Evolutionary conservation across 1,140 invertebrate species (phyloP).

Genomic region (Nebria ingens): DNA sequence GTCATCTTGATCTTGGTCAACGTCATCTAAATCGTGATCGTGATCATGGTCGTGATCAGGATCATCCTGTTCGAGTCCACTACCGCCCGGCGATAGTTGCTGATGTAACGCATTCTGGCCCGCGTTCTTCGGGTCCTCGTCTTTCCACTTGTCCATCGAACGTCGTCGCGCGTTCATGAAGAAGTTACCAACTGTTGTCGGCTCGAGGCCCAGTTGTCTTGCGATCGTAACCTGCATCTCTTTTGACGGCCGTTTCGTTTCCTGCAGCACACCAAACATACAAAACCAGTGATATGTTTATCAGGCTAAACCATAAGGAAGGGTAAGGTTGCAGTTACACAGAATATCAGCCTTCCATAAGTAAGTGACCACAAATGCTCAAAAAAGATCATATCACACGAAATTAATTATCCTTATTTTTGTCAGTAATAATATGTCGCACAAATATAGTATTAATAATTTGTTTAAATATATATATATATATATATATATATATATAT

Average conservation of each 20-base stretch:
- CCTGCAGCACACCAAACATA: conserved; percentile 45
- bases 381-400: too few relatives aligned
- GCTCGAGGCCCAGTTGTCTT: conserved; percentile 91
- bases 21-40: conserved; percentile 35
- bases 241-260: conserved; percentile 98
- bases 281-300: not conserved
- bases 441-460: too few relatives aligned
- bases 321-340: too few relatives aligned
- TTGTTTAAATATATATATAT: too few relatives aligned
- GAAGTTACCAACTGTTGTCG: conserved; percentile 98
- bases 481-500: too few relatives aligned
- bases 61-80: conserved; percentile 37
- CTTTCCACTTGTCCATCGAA: conserved; percentile 98
- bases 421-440: too few relatives aligned
- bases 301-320: too few relatives aligned
- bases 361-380: not conserved
- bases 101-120: conserved; percentile 25
- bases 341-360: not conserved
- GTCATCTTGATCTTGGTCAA: conserved; percentile 27
- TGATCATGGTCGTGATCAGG: conserved; percentile 35
- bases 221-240: conserved; percentile 99
- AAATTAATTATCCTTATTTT: too few relatives aligned
- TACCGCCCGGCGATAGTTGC: conserved; percentile 32
- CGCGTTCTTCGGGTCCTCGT: conserved; percentile 59
- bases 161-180: conserved; percentile 99